Conservation (phyloP, 2,797 vertebrate genomes). For the Poeciliopsis gracilis region DNA sequence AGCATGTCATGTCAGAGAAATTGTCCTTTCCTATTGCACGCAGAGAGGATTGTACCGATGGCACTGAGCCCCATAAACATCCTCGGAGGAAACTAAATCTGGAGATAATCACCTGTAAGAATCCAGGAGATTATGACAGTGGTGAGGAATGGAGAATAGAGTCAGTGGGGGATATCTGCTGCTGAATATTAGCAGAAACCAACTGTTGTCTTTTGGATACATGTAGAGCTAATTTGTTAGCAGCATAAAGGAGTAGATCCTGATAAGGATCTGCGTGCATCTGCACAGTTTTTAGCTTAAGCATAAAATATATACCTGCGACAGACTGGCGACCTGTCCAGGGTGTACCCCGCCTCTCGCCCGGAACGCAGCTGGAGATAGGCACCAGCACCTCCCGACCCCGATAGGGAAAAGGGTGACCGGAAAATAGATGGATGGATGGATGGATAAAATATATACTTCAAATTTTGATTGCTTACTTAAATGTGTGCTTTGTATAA, state of each 20-base stretch:
- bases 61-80: constrained; percentile 33
- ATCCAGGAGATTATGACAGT: constrained; percentile 57
- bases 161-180: constrained; percentile 21
- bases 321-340: too few species aligned
- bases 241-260: neutral
- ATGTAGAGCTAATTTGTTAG: neutral
- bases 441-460: neutral
- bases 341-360: too few species aligned
- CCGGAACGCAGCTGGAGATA: too few species aligned
- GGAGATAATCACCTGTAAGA: constrained; percentile 69
- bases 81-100: constrained; percentile 57
- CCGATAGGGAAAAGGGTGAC: too few species aligned
- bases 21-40: constrained; percentile 25
- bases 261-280: neutral
- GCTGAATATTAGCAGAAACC: constrained; percentile 27
- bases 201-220: constrained; percentile 2
- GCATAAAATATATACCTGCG: neutral
- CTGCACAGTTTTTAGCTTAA: neutral
- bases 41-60: constrained; percentile 35
- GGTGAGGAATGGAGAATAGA: constrained; percentile 45
- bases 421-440: too few species aligned
- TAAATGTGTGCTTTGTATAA: neutral
- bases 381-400: too few species aligned
- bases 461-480: neutral
- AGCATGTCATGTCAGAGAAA: constrained; percentile 25